Evolutionary conservation across 2,888 invertebrate species (phyloP), one percentile per base, ranked within the genome.

Genomic region (Ornithoptera priamus): DNA sequence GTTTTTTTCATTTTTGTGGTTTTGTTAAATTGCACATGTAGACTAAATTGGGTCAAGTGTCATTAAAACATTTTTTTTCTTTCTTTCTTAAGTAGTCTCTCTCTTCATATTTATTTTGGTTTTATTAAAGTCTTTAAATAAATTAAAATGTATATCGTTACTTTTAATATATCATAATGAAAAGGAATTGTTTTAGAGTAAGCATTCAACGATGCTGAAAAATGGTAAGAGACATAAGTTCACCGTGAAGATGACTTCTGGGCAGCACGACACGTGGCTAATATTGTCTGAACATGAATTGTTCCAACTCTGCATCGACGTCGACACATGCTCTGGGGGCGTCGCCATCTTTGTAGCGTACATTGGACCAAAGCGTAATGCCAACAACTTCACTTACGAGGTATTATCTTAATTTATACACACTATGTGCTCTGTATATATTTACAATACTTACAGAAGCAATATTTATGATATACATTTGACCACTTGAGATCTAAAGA

Each of bases 341-440:
- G 78, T 90, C 63, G 75, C 84, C 70, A 81, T 89, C 15, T 85
- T 84, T 77, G 90, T 91, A 72, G 82, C 87, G 0, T 92, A 88
- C 77, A 85, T 93, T 71, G 93, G 93, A 1, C 92, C 93, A 61
- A 86, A 88, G 77, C 84, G 84, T 70, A 82, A 85, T 36, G 87
- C 92, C 0, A 78, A 77, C 62, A 77, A 83, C 57, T 92, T 76
- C 70, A 80, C 79, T 0, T 93, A 92, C 70, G 83, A 88, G 87
- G 90, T 89, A 67, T 61, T 12, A 3, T 15, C 50, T 50, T 50
- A 15, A 15, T 18, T 18, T 18, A 17, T 50, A 5, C 10, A 50
- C 17, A 17, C 5, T 12, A 17, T 15, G 4, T 15, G 0, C 50
- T 50, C 15, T 17, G 50, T 18, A 18, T 5, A 50, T 18, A 50